Evolutionary conservation across 2,888 invertebrate genomes (phyloP).

Genomic region (Stenodema calcarata): DNA sequence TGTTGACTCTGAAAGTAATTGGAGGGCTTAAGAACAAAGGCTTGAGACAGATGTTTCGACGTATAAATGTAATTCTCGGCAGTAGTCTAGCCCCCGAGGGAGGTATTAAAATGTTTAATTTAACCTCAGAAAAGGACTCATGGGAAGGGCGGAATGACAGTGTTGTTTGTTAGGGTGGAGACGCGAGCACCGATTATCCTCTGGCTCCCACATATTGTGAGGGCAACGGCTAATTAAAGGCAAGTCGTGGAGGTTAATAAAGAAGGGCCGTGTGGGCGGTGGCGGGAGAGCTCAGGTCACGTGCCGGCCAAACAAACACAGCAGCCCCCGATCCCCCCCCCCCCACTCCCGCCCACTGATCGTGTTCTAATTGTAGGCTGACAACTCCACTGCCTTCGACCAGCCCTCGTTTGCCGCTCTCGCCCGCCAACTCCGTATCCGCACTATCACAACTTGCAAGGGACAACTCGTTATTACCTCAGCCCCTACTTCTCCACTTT

Average conservation of each 20-base stretch:
- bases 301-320: constrained; percentile 48
- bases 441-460: constrained; percentile 46
- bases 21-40: constrained; percentile 11
- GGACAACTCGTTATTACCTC: constrained; percentile 46
- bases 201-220: constrained; percentile 19
- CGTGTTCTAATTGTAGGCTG: constrained; percentile 50
- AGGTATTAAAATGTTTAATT: constrained; percentile 46
- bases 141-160: constrained; percentile 25
- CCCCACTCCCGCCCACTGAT: constrained; percentile 1
- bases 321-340: constrained; percentile 4
- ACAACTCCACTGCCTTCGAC: constrained; percentile 31
- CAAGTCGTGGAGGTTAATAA: constrained; percentile 44
- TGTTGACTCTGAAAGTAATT: constrained; percentile 12
- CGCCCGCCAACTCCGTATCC: background rate
- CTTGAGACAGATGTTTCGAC: constrained; percentile 27
- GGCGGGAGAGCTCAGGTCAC: constrained; percentile 13
- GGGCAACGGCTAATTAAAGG: constrained; percentile 43
- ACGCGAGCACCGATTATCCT: constrained; percentile 34
- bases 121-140: constrained; percentile 29
- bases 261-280: background rate
- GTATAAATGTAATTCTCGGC: background rate
- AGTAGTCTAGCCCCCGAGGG: constrained; percentile 29
- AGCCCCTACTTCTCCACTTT: background rate
- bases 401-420: background rate
- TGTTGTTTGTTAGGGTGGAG: constrained; percentile 32